Conservation (phyloP, 2,797 vertebrate genomes). For the Crax fasciolata region DNA sequence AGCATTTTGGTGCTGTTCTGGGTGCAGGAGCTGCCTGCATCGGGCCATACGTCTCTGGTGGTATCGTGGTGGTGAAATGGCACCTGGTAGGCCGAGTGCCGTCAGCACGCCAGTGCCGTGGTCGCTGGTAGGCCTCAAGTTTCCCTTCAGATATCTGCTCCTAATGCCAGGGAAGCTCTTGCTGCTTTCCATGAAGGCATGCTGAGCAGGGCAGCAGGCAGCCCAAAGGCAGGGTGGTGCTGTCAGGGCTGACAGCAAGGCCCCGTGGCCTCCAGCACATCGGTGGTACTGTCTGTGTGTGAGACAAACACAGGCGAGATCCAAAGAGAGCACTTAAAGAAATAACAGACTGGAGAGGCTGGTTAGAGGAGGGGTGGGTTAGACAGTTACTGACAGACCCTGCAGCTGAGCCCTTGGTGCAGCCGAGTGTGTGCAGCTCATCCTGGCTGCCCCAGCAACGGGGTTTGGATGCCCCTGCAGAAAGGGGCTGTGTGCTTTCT, state of each 20-base stretch:
- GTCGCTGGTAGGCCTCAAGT: background rate
- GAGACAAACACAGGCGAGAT: background rate
- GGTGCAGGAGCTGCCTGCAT: background rate
- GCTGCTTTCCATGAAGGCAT: background rate
- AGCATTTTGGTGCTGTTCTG: background rate
- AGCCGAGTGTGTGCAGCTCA: fast-evolving
- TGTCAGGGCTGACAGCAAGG: fast-evolving
- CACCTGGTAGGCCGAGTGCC: too few relatives aligned
- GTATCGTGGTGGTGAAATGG: background rate
- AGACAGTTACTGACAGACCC: background rate
- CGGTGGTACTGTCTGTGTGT: background rate
- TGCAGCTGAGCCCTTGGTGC: background rate
- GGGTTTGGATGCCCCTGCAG: background rate
- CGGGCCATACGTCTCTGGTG: background rate
- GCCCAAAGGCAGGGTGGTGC: background rate
- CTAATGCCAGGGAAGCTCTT: background rate
- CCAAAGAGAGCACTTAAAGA: background rate
- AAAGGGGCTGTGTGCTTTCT: background rate
- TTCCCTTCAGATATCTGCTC: background rate
- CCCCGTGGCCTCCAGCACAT: background rate
- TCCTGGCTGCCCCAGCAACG: background rate
- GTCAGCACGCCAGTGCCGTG: background rate
- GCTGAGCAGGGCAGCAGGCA: background rate
- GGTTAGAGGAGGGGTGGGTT: background rate
- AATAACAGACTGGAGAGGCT: background rate